Evolutionary conservation across 2,797 vertebrate species (phyloP), one percentile per base, ranked within the genome.

Genomic region (Protonibea diacanthus): DNA sequence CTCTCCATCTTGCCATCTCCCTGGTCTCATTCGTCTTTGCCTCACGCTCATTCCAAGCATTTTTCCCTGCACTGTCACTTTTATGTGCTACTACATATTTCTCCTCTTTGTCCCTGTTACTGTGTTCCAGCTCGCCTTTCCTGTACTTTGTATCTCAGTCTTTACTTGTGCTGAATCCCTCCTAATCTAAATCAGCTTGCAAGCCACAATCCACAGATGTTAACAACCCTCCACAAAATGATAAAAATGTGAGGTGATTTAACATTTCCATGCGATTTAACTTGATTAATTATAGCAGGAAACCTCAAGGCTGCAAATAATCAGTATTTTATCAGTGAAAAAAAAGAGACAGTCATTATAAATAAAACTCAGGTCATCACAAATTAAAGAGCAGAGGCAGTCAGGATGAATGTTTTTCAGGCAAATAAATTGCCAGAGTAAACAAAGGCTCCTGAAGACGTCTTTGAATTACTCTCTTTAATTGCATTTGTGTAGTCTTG

Each of bases 251-350:
- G 49, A 79, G 21, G 42, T 65, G 78, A 68, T 84, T 78, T 71
- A 80, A 84, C 61, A 75, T 83, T 86, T 88, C 52, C 75, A 77
- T 33, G 62, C 47, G 67, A 80, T 82, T 88, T 79, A 33, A 64
- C 71, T 81, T 67, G 42, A 82, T 71, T 65, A 79, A 80, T 80
- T 77, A 72, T 55, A 48, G 56, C 49, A 71, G 72, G 76, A 87
- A 79, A 71, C 12, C 48, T 75, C 29, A 61, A 83, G 71, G 85
- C 70, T 53, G 57, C 59, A 88, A 88, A 86, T 80, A 57, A 83
- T 75, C 52, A 85, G 77, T 80, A 76, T 85, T 78, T 84, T 27
- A 78, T 87, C 53, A 64, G 51, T 18, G 25, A 21, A 3, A 55
- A 70, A 56, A 72, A 75, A 74, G 67, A 49, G 27, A 38, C n/a